A percentile compares a stretch with the other conserved stretches of the same genome.
phyloP scores from a whole-genome alignment of 1,140 invertebrate genomes.

The Ruditapes philippinarum region DNA sequence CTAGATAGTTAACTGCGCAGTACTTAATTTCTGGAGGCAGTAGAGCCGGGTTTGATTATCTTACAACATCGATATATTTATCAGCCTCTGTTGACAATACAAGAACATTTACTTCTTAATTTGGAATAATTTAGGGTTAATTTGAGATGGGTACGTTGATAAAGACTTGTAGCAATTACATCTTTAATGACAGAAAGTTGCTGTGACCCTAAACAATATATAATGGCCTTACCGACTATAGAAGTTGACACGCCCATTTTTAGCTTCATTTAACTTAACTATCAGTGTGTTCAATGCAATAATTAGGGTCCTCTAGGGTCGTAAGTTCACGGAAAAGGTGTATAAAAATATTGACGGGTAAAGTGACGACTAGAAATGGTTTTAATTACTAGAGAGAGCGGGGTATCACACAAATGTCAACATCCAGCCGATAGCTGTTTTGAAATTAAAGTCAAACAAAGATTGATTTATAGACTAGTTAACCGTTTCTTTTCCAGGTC shows the following conservation, averaged over 20 bases:
- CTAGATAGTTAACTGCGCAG: background rate
- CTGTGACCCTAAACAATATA: background rate
- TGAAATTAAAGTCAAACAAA: too few species aligned
- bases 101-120: conserved; percentile 28
- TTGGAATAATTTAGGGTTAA: conserved; percentile 7
- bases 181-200: background rate
- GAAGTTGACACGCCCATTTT: background rate
- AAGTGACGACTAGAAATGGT: background rate
- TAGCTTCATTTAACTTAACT: background rate
- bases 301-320: background rate
- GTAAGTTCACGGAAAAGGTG: background rate
- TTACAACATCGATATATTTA: conserved; percentile 36
- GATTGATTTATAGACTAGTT: too few species aligned
- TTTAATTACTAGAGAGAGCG: background rate
- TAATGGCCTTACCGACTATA: background rate
- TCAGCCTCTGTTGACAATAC: background rate
- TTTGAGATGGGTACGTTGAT: background rate
- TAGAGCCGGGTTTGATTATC: background rate
- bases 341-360: background rate
- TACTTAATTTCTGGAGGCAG: background rate
- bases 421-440: too few species aligned
- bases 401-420: background rate
- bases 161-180: background rate
- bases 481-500: too few species aligned
- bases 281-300: background rate